Evolutionary conservation across 1,140 invertebrate species (phyloP).

Genomic region (Leguminivora glycinivorella): DNA sequence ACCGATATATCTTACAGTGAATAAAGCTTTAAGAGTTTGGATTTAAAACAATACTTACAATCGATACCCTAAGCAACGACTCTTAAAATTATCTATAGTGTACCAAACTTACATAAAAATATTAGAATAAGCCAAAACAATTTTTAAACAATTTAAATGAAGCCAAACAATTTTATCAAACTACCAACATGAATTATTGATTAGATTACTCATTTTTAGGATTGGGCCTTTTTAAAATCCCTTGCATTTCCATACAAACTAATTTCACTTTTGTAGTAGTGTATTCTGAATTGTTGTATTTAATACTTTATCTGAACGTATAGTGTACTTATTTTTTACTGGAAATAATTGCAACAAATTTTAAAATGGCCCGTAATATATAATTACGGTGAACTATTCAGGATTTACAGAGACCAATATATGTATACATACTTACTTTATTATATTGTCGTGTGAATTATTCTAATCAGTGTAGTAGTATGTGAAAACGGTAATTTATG

Average conservation of each 20-base stretch:
- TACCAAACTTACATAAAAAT: conserved; percentile 12
- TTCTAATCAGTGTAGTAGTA: no score
- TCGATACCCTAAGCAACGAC: conserved; percentile 14
- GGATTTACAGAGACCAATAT: no score
- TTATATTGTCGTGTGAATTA: no score
- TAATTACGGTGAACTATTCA: no score
- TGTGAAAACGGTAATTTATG: no score
- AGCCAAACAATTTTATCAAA: conserved; percentile 9
- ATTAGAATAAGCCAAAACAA: conserved; percentile 20
- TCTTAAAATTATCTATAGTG: conserved; percentile 14
- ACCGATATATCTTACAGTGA: conserved; percentile 23
- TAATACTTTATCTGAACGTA: no score
- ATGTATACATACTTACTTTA: no score
- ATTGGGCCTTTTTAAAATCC: neutral
- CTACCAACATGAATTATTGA: neutral
- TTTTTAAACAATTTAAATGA: conserved; percentile 19
- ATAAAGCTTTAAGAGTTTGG: conserved; percentile 27
- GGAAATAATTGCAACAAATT: no score
- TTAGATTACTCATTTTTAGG: neutral
- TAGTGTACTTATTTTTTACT: no score
- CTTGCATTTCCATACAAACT: neutral
- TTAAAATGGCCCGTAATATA: no score
- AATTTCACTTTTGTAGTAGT: no score
- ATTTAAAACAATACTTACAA: conserved; percentile 19
- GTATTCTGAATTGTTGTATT: no score